Evolutionary conservation across 2,888 invertebrate genomes (phyloP).

Genomic region (Orgyia antiqua): DNA sequence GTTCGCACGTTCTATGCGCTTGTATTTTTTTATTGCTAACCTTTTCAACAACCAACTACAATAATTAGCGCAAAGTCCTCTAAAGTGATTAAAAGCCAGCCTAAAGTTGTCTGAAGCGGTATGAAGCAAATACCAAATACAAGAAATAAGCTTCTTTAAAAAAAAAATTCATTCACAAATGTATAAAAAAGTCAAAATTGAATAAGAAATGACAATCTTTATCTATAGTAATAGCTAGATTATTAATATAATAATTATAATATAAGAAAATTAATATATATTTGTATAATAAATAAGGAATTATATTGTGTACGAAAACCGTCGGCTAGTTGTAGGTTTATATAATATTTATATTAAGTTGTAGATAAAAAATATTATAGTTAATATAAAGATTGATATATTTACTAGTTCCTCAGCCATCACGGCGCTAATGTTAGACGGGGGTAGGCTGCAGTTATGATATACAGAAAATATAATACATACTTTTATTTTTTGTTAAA

Average conservation of each 20-base stretch:
- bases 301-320: constrained; percentile 25
- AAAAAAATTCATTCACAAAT: no score
- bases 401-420: constrained; percentile 22
- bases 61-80: no score
- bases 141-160: no score
- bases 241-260: neutral
- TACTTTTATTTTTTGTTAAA: no score
- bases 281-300: constrained; percentile 19
- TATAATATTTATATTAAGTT: constrained; percentile 12
- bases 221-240: constrained; percentile 1
- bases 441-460: constrained; percentile 1
- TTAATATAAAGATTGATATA: constrained; percentile 4
- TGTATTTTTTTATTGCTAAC: no score
- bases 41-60: no score
- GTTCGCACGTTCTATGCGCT: no score
- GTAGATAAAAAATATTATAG: constrained; percentile 14
- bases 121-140: no score
- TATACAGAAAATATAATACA: no score
- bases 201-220: constrained; percentile 3
- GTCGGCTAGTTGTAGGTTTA: no score
- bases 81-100: no score
- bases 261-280: constrained; percentile 24
- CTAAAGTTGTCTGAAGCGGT: no score
- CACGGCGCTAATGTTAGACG: constrained; percentile 2
- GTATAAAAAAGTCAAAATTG: neutral